Evolutionary conservation across 2,113 vertebrate genomes (phyloP).

Genomic region (Pampusana beccarii): DNA sequence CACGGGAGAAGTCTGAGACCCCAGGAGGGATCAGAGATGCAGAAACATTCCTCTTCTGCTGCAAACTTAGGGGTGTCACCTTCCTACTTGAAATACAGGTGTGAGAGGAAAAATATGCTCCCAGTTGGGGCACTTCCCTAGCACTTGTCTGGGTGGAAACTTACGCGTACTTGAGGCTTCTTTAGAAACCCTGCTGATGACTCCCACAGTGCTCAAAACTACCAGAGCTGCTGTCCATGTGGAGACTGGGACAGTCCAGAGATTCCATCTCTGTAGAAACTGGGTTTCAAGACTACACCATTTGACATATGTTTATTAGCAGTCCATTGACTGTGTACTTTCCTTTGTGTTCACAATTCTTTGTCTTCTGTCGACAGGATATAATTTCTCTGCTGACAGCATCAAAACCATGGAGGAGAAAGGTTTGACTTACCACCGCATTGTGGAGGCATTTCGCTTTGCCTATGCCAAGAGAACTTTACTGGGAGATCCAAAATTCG

Average conservation of each 20-base stretch:
- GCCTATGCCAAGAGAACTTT: conserved; percentile 91
- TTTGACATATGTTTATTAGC: background rate
- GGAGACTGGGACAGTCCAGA: background rate
- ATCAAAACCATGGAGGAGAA: conserved; percentile 74
- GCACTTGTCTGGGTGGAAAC: background rate
- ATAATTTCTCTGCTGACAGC: conserved; percentile 82
- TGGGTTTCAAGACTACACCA: background rate
- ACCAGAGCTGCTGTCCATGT: background rate
- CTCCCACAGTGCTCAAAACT: background rate
- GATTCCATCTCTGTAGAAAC: background rate
- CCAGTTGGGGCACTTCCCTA: background rate
- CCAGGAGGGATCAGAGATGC: background rate
- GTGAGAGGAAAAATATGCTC: background rate
- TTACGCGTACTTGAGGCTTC: background rate
- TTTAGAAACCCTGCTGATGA: background rate
- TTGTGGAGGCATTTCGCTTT: conserved; percentile 92
- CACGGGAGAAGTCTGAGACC: background rate
- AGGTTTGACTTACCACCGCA: conserved; percentile 90
- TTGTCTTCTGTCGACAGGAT: conserved; percentile 77
- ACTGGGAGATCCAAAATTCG: conserved; percentile 86
- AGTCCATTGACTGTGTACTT: background rate
- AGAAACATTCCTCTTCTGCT: background rate
- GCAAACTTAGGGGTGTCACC: background rate
- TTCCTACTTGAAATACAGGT: background rate
- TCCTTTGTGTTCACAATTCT: background rate